Evolutionary conservation across 2,888 invertebrate species (phyloP), one percentile per base, ranked within the genome.

Genomic region (Rhyacophila evoluta): DNA sequence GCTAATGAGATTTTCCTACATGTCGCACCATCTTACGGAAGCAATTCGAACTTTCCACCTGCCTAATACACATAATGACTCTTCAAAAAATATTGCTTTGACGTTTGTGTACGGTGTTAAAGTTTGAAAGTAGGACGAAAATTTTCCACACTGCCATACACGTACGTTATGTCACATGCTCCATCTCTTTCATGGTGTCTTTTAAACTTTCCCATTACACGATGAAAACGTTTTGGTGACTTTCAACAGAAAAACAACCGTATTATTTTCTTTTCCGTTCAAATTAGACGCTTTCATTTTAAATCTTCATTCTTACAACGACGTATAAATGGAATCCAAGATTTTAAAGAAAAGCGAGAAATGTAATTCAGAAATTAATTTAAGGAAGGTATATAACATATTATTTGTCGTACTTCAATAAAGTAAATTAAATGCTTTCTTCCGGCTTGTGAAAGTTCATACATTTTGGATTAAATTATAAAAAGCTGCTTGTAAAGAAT

Each of bases 311-410:
- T 33, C 29, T 33, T 33, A 2, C 29, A 33, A 55, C 55, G 55
- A 19, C 15, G 15, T 8, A 55, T 6, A 25, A 25, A 55, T 55
- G 55, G 19, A 55, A 55, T 55, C 10, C 55, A 2, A 10, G 25
- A 55, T 19, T 55, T 3, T 2, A 55, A 33, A 55, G 25, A 19
- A 55, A 25, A 55, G 25, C 55, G 25, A 55, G 25, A 55, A 55
- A 55, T 55, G 25, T 55, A 55, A 55, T 55, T 55, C 19, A 2
- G 55, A 55, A 55, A 55, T 55, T 25, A 55, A 55, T 55, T 55
- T 19, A 39, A 8, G 19, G 8, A 25, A 55, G 19, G 8, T 19
- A 19, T 2, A 2, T 8, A 25, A 19, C 1, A 19, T 55, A 55
- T 25, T 25, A 25, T 19, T 55, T 2, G 0, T 10, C 41, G 25